Evolutionary conservation across 1,140 invertebrate genomes (phyloP).

Genomic region (Pachyrhynchus sulphureomaculatus): DNA sequence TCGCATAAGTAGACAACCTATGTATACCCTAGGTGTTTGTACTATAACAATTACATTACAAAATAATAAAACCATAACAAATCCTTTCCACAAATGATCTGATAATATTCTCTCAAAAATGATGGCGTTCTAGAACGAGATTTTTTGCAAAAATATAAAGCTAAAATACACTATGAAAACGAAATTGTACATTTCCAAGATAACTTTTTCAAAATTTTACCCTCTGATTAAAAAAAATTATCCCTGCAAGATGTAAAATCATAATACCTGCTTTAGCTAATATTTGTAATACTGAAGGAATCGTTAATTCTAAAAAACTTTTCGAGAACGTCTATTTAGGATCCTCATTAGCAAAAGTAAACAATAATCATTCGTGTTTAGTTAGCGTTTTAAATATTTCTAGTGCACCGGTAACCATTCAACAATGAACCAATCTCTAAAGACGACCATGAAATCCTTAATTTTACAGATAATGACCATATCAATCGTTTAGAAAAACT

Average conservation of each 20-base stretch:
- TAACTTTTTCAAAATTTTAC: background rate
- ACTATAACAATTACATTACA: background rate
- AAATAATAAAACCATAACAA: background rate
- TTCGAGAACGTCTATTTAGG: background rate
- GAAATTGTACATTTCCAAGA: background rate
- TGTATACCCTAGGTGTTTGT: background rate
- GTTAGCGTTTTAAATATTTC: background rate
- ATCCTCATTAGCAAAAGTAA: background rate
- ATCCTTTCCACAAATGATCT: background rate
- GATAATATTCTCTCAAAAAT: background rate
- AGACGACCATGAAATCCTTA: too few species aligned
- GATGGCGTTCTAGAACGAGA: background rate
- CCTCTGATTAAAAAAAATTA: background rate
- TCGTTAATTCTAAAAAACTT: background rate
- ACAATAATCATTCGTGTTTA: background rate
- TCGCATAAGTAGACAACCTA: background rate
- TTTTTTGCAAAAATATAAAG: conserved; percentile 6
- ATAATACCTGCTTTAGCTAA: background rate
- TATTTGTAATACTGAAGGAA: background rate
- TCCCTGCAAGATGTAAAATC: background rate
- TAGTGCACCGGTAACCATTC: background rate
- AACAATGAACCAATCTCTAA: too few species aligned
- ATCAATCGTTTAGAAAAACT: too few species aligned
- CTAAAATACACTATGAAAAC: background rate
- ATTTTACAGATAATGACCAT: too few species aligned